phyloP scores from a whole-genome alignment of 2,888 invertebrate species.

The Ashinkailepas kermadecensis region DNA sequence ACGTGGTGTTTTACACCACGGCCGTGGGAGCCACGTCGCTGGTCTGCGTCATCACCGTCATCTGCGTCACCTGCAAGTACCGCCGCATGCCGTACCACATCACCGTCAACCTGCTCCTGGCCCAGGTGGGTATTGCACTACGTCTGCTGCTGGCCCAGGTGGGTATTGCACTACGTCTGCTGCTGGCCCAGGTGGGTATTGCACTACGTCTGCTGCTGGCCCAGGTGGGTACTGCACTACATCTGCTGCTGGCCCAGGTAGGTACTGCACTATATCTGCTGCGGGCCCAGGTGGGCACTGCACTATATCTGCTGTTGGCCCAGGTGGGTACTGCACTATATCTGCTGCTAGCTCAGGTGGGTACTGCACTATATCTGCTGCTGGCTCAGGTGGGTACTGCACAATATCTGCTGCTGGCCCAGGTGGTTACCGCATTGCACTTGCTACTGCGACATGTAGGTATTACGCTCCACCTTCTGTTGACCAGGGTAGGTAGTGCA shows the following conservation, averaged over 20 bases:
- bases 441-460: not conserved
- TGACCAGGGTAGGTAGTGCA: too few relatives aligned
- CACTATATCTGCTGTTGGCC: constrained; percentile 60
- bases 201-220: not conserved
- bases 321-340: constrained; percentile 55
- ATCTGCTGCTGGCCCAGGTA: constrained; percentile 69
- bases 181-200: constrained; percentile 59
- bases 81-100: constrained; percentile 72
- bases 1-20: constrained; percentile 75
- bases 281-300: too few relatives aligned
- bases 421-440: not conserved
- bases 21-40: constrained; percentile 67
- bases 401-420: not conserved
- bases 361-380: too few relatives aligned
- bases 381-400: constrained; percentile 57
- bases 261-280: not conserved
- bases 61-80: constrained; percentile 64
- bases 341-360: not conserved
- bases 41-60: constrained; percentile 68
- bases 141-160: not conserved
- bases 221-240: too few relatives aligned
- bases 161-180: constrained; percentile 42
- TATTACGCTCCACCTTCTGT: too few relatives aligned
- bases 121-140: constrained; percentile 52
- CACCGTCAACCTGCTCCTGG: constrained; percentile 65